Conservation (phyloP, 2,888 invertebrate species). For the Cremastobaeus sp. region DNA sequence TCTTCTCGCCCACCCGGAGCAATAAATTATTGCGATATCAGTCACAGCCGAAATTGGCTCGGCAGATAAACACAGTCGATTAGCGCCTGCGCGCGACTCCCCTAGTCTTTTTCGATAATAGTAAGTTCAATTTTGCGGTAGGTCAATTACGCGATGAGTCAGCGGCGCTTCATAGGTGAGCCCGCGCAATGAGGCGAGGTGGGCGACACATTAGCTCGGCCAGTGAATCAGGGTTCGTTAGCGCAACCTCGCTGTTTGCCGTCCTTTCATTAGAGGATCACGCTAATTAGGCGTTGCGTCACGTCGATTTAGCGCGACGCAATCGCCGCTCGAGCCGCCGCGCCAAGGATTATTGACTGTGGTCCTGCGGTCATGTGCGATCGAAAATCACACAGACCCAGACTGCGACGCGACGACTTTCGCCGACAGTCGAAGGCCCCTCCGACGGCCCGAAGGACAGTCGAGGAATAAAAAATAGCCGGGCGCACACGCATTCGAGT, state of each 20-base stretch:
- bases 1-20: too few relatives aligned
- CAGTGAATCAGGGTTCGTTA: constrained; percentile 59
- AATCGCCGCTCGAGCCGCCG: constrained; percentile 10
- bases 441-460: constrained; percentile 15
- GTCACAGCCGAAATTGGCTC: too few relatives aligned
- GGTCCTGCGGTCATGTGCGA: constrained; percentile 44
- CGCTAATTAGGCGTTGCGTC: constrained; percentile 57
- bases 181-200: constrained; percentile 38
- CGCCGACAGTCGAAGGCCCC: constrained; percentile 27
- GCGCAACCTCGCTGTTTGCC: constrained; percentile 37
- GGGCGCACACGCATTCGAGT: constrained; percentile 4
- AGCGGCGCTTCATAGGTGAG: constrained; percentile 52
- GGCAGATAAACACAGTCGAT: too few relatives aligned
- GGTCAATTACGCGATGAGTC: constrained; percentile 60
- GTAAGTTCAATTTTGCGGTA: constrained; percentile 60
- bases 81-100: too few relatives aligned
- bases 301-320: constrained; percentile 31
- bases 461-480: neutral
- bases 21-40: too few relatives aligned
- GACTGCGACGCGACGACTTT: constrained; percentile 13
- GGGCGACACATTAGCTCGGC: constrained; percentile 49
- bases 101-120: constrained; percentile 27
- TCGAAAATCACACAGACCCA: constrained; percentile 29
- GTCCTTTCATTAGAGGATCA: constrained; percentile 44
- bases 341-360: constrained; percentile 47